Evolutionary conservation across 2,113 vertebrate genomes (phyloP).

Genomic region (Macaca nemestrina): DNA sequence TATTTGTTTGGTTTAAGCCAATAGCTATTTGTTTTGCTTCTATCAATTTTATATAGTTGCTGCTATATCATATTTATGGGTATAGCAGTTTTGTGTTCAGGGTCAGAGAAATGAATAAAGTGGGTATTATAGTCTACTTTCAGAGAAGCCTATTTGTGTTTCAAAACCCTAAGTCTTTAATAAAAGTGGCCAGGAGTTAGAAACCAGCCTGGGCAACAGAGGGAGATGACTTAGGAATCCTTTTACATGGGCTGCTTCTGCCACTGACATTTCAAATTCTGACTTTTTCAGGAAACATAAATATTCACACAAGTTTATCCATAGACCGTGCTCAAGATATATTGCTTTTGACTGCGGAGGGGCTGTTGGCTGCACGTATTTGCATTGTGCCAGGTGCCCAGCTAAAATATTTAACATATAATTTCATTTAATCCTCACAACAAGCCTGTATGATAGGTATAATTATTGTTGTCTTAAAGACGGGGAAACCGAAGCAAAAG

Average conservation of each 20-base stretch:
- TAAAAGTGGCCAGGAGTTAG: background rate
- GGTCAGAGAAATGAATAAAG: background rate
- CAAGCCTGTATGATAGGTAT: background rate
- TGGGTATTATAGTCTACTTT: background rate
- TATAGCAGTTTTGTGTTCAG: background rate
- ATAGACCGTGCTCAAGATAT: background rate
- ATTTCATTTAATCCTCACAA: background rate
- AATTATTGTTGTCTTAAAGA: background rate
- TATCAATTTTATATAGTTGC: background rate
- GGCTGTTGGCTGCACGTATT: fast-evolving
- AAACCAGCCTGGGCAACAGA: too few relatives aligned
- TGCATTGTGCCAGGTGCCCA: background rate
- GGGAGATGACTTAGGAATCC: background rate
- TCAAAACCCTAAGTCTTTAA: background rate
- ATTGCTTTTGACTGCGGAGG: background rate
- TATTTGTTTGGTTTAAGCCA: background rate
- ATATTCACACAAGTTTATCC: background rate
- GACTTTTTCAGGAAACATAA: background rate
- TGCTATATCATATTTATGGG: background rate
- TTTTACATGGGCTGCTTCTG: background rate
- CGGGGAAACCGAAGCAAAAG: background rate
- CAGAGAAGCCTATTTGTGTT: background rate
- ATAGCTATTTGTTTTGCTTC: background rate
- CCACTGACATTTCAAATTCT: background rate
- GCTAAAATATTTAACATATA: background rate